Evolutionary conservation across 2,113 vertebrate species (phyloP), one percentile per base, ranked within the genome.

Genomic region (Callipepla squamata): DNA sequence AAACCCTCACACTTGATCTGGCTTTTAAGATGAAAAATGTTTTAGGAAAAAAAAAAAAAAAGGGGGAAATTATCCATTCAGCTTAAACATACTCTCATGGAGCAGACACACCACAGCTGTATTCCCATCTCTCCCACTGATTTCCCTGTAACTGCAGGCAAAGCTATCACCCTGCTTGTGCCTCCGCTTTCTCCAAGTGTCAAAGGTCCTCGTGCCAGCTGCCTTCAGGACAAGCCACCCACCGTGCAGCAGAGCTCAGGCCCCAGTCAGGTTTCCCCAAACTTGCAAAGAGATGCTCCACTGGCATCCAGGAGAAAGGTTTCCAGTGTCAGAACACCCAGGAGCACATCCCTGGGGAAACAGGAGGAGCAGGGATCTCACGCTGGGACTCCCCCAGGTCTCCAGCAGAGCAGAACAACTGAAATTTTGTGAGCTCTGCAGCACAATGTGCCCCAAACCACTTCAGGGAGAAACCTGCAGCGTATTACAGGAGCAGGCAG

Each of bases 381-480:
- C 45, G 25, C 74, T 83, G 85, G 32, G 51, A 55, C 79, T 83
- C 65, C 57, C 81, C 2, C 7, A 61, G 55, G 67, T 87, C 80
- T 72, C 36, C 7, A 58, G 28, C 19, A 30, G 34, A 68, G 70
- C 80, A 44, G 67, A 89, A 18, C 53, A 86, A 69, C 55, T 92
- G 78, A 44, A 89, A 75, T 6, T 6, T 26, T 50, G 75, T 14
- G 44, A 84, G 57, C 68, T 91, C 38, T 19, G 42, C 55, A 93
- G 85, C 53, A 48, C 34, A 50, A 19, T 36, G 58, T 45, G 45
- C 66, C 84, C 58, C 45, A 57, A 80, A 83, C 30, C 44, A 72
- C 82, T 87, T 84, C 85, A 90, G 73, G 42, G 74, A 11, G 34
- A 93, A 89, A 87, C 76, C 62, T 8, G 4, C 25, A 45, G 26